A percentile compares a stretch with the other conserved stretches of the same genome.
Evolutionary conservation across 2,113 vertebrate genomes (phyloP).

Genomic region (Thymallus thymallus): DNA sequence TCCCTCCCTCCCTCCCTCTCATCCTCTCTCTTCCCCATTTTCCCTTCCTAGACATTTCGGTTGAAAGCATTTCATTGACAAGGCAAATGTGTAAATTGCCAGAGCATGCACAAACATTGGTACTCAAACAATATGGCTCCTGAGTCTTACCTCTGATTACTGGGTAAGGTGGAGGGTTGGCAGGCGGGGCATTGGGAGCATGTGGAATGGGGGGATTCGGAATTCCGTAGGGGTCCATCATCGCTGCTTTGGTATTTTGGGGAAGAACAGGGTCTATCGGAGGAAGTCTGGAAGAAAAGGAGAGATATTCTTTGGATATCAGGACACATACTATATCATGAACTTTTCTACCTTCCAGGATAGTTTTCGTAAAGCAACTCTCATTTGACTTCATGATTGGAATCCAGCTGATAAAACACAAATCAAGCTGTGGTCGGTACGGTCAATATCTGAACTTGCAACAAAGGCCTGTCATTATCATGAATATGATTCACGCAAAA

Average conservation of each 20-base stretch:
- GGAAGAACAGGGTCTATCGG: neutral
- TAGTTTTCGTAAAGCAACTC: neutral
- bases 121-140: neutral
- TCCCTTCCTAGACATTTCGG: neutral
- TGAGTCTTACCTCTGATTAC: slow-evolving; percentile 60
- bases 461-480: too few relatives aligned
- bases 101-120: neutral
- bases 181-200: slow-evolving; percentile 59
- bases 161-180: slow-evolving; percentile 68
- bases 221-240: slow-evolving; percentile 53
- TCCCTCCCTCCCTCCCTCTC: neutral
- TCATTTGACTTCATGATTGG: neutral
- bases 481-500: neutral
- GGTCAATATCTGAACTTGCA: neutral
- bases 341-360: neutral
- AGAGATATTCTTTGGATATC: neutral
- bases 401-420: too few relatives aligned
- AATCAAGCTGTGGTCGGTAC: too few relatives aligned
- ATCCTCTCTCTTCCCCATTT: slow-evolving; percentile 23
- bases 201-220: slow-evolving; percentile 54
- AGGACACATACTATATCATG: neutral
- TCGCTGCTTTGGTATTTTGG: slow-evolving; percentile 29
- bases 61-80: neutral
- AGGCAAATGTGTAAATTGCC: neutral
- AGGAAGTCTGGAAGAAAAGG: slow-evolving; percentile 26